Conservation (phyloP, 2,113 vertebrate genomes). For the Dasyprocta punctata region DNA sequence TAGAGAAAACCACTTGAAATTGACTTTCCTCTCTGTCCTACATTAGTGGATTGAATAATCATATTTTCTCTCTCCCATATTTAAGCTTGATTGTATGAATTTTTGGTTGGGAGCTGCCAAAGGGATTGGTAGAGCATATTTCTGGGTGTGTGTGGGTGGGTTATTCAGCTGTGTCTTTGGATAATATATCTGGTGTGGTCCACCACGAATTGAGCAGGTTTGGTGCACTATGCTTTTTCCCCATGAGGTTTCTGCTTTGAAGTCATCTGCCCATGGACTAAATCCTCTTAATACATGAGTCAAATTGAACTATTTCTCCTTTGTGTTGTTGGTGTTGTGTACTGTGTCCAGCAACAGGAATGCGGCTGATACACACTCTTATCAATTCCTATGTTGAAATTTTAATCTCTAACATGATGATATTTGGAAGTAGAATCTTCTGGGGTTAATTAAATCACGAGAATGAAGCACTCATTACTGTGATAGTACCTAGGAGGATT, state of each 20-base stretch:
- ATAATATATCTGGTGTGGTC: not conserved
- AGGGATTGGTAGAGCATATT: not conserved
- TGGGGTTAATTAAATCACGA: not conserved
- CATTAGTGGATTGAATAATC: not conserved
- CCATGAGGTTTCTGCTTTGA: too few relatives aligned
- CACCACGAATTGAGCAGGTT: too few relatives aligned
- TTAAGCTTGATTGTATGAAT: not conserved
- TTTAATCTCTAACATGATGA: not conserved
- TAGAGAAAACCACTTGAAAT: not conserved
- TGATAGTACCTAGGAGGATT: accelerated
- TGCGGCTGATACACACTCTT: not conserved
- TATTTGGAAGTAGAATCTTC: not conserved
- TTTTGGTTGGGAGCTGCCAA: not conserved
- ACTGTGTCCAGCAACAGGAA: not conserved
- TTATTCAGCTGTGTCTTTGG: not conserved
- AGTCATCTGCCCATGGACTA: not conserved
- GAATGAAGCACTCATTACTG: not conserved
- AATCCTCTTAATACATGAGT: not conserved
- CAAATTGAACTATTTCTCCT: not conserved
- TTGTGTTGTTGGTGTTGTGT: not conserved
- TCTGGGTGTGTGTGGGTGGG: not conserved
- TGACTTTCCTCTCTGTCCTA: not conserved
- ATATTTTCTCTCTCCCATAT: not conserved
- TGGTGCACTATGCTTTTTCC: not conserved
- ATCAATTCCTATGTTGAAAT: not conserved